A percentile compares a stretch with the other conserved stretches of the same genome.
phyloP scores from a whole-genome alignment of 2,113 vertebrate species.

The Mus pahari region DNA sequence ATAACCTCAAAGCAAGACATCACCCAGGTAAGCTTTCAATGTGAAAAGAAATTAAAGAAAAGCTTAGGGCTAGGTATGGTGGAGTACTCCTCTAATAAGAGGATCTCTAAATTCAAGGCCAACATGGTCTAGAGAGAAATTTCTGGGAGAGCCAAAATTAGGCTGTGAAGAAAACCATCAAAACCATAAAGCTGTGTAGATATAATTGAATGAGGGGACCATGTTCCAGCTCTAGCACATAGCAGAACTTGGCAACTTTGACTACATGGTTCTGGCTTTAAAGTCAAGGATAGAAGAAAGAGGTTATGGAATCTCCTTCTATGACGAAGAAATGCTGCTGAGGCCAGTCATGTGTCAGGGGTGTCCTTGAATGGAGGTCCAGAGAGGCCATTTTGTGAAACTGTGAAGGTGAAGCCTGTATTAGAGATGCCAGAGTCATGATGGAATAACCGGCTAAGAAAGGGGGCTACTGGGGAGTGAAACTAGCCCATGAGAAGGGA shows the following conservation, averaged over 20 bases:
- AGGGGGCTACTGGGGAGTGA: neutral
- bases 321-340: neutral
- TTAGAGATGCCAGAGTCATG: neutral
- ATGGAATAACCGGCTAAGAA: neutral
- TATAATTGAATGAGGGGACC: neutral
- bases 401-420: neutral
- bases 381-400: no score
- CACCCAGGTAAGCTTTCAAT: neutral
- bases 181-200: neutral
- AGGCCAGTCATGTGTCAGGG: neutral
- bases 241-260: neutral
- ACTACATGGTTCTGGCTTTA: neutral
- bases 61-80: neutral
- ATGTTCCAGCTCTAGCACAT: neutral
- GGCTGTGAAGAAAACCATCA: neutral
- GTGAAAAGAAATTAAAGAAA: neutral
- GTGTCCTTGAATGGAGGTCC: neutral
- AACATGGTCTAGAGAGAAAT: neutral
- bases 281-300: neutral
- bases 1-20: neutral
- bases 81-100: neutral
- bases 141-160: neutral
- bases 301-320: neutral
- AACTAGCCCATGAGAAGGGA: neutral
- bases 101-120: neutral